Conservation (phyloP, 2,113 vertebrate genomes). For the Edolisoma coerulescens region DNA sequence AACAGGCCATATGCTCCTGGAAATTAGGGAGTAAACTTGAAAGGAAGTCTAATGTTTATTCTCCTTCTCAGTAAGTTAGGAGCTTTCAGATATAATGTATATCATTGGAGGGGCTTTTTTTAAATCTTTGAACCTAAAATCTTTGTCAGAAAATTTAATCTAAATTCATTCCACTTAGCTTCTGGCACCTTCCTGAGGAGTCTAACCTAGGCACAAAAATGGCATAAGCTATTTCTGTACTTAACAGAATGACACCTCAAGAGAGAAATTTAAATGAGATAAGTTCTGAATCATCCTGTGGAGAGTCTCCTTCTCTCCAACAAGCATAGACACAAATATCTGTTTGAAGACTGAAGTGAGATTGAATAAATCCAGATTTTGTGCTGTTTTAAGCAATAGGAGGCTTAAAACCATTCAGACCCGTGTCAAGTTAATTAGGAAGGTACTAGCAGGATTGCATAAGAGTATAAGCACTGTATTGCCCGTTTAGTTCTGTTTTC, state of each 20-base stretch:
- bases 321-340: background rate
- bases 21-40: background rate
- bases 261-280: constrained; percentile 3
- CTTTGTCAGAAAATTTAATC: background rate
- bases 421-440: background rate
- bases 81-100: background rate
- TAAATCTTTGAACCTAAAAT: background rate
- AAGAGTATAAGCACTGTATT: background rate
- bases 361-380: background rate
- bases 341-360: background rate
- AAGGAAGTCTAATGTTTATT: background rate
- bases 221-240: background rate
- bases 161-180: background rate
- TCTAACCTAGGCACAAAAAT: background rate
- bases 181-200: background rate
- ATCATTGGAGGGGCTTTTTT: background rate
- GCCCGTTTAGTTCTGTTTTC: background rate
- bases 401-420: background rate
- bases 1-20: background rate
- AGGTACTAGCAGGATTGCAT: background rate
- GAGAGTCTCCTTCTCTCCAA: background rate
- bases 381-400: background rate
- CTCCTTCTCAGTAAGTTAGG: background rate
- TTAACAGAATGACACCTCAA: background rate
- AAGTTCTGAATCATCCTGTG: background rate